Evolutionary conservation across 92 coral and sea anemone species (phyloP), one percentile per base, ranked within the genome.

Genomic region (Epizoanthus scotinus): DNA sequence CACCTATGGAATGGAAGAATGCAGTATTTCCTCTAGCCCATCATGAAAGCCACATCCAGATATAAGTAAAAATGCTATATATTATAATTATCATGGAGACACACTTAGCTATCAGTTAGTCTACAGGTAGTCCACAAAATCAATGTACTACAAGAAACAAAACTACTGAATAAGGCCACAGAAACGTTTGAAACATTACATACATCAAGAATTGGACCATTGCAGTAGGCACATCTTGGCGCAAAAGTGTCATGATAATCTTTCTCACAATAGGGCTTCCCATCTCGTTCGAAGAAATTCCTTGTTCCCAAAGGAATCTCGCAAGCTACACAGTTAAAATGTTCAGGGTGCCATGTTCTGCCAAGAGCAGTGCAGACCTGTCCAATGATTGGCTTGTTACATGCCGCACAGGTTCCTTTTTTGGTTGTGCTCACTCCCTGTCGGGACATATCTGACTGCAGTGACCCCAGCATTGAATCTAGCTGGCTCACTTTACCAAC

Each of bases 321-420:
- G 82, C 99, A 95, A 40, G 99, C 93, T 70, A 95, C 91, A 71
- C 99, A 95, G 60, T 89, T 85, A 88, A 95, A 95, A 85, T 95
- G 99, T 67, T 95, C 99, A 3, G 99, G 99, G 84, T 95, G 98
- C 99, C 98, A 95, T 14, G 99, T 95, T 56, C 91, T 91, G 66
- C 99, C 99, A 29, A 95, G 86, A 4, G 99, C 99, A 29, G 99
- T 95, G 83, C 99, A 95, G 5, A 93, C 99, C 81, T 95, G 99
- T 55, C 99, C 99, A 55, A 95, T 91, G 89, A 95, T 93, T 68
- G 99, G 99, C 54, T 95, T 95, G 80, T 84, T 95, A 71, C 99
- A 95, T 12, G 98, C 99, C 0, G 94, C 98, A 86, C 99, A 95
- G 34, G 86, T 89, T 2, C 99, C 99, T 63, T 95, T 95, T 94